phyloP scores from a whole-genome alignment of 2,113 vertebrate genomes.

The Anser brachyrhynchus region DNA sequence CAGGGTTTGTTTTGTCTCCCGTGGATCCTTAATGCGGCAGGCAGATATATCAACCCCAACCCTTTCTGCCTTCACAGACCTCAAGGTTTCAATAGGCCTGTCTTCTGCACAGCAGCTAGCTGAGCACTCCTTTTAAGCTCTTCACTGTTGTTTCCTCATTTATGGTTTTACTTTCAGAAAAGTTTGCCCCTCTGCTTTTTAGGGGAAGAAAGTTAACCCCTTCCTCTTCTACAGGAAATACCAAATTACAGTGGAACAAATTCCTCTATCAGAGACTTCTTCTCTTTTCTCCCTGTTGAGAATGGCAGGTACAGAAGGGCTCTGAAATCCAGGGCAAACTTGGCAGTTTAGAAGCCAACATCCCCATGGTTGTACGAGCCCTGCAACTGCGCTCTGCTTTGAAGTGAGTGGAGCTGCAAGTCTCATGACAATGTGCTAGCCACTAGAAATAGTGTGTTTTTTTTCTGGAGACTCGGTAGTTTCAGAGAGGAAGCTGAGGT shows the following conservation, averaged over 20 bases:
- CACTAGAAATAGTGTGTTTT: background rate
- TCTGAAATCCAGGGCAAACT: background rate
- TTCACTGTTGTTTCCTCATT: background rate
- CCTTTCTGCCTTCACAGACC: background rate
- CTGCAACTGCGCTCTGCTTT: background rate
- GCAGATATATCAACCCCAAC: background rate
- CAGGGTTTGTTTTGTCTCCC: background rate
- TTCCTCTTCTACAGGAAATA: background rate
- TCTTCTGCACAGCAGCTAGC: background rate
- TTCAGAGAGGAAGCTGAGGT: constrained; percentile 44
- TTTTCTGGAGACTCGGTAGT: background rate
- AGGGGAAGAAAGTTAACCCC: background rate
- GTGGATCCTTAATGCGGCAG: background rate
- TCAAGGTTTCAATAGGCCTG: background rate
- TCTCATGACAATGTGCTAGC: background rate
- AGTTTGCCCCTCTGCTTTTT: background rate
- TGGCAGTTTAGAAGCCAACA: background rate
- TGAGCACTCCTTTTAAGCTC: background rate
- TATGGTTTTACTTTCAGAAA: background rate
- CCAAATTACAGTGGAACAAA: background rate
- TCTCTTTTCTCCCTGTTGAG: background rate
- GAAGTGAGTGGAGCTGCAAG: background rate
- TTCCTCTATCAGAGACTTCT: background rate
- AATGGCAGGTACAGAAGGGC: background rate
- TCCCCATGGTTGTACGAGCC: fast-evolving